These are phyloP conservation scores for Coccyzus lansbergi DNA, from an alignment of 2,797 vertebrate genomes.

Conservation along the genomic window DNA sequence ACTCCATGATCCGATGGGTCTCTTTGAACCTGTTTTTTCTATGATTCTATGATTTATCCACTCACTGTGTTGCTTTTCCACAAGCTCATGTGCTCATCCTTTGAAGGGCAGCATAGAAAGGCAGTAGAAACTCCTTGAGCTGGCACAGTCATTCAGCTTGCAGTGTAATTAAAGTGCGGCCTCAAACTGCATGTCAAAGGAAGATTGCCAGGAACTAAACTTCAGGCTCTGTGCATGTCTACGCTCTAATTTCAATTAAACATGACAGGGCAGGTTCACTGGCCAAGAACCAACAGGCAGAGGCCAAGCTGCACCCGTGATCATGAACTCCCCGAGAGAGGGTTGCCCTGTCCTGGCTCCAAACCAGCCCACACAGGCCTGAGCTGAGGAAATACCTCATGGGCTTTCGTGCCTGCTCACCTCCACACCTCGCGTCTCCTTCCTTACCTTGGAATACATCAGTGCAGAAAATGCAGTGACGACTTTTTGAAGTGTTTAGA, in stretches of 20 bases:
- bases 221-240: neutral
- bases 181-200: conserved; percentile 12
- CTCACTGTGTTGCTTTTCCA: neutral
- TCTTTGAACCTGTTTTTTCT: too few species aligned
- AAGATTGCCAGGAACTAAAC: conserved; percentile 7
- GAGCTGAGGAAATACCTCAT: neutral
- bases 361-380: neutral
- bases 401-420: neutral
- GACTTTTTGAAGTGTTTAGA: neutral
- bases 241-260: conserved; percentile 54
- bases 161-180: conserved; percentile 4
- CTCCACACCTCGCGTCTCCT: neutral
- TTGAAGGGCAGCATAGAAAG: neutral
- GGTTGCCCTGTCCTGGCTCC: neutral
- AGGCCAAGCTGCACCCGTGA: neutral
- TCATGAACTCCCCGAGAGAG: neutral
- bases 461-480: neutral
- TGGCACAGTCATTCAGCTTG: conserved; percentile 19
- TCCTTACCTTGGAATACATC: neutral
- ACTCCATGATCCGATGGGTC: too few species aligned
- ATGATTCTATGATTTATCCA: too few species aligned
- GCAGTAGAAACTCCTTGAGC: conserved; percentile 9
- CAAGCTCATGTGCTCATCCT: neutral
- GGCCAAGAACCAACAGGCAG: conserved; percentile 3
- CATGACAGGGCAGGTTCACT: conserved; percentile 25